Conservation (phyloP, 1,140 invertebrate genomes). For the Fopius arisanus region DNA sequence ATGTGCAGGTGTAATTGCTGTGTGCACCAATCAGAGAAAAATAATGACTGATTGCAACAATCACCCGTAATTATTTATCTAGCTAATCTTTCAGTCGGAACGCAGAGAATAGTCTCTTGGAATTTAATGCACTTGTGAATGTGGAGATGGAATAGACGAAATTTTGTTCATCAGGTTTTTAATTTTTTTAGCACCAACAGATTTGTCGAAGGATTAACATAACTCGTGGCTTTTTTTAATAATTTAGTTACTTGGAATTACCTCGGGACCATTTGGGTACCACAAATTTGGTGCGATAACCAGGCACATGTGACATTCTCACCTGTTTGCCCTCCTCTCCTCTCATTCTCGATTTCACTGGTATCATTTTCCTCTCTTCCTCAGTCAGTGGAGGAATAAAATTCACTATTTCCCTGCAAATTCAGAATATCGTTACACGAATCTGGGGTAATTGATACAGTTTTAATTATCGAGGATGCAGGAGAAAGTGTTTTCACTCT, state of each 20-base stretch:
- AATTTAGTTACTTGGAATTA: conserved; percentile 1
- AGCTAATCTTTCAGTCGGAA: not conserved
- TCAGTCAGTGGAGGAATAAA: conserved; percentile 31
- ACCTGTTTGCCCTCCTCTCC: not conserved
- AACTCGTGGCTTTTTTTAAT: not conserved
- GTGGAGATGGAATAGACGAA: not conserved
- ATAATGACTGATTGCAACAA: not conserved
- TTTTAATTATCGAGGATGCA: not conserved
- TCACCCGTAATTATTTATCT: not conserved
- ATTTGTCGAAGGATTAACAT: not conserved
- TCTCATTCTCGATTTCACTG: not conserved
- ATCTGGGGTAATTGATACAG: not conserved
- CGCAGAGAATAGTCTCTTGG: not conserved
- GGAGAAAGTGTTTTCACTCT: not conserved
- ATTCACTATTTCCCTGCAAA: conserved; percentile 32
- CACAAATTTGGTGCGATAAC: conserved; percentile 9
- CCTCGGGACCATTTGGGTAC: not conserved
- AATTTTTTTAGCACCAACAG: not conserved
- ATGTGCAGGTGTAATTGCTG: not conserved
- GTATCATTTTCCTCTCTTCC: conserved; percentile 12
- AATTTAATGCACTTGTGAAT: not conserved
- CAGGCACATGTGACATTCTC: not conserved
- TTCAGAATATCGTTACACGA: not conserved
- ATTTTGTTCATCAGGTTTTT: not conserved
- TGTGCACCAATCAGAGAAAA: not conserved